Base-by-base conservation (phyloP, 92 coral and sea anemone genomes). In the Actinostola sp. region DNA sequence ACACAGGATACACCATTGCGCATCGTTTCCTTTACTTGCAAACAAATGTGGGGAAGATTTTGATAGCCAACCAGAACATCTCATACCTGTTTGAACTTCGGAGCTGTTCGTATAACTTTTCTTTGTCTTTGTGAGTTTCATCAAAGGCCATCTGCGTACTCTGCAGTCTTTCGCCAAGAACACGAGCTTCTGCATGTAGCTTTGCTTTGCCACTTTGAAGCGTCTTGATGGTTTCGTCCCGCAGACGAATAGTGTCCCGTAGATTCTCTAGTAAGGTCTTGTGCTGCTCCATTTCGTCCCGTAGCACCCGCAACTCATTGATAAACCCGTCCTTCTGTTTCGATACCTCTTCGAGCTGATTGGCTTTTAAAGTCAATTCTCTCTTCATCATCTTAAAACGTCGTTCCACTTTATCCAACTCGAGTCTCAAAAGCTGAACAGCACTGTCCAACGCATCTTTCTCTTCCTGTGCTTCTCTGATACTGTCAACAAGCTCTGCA, bases 391-490 rank as follows among this genome's bases (percentile, higher is more conserved):
- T 62, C 72, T 91, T 91, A 48, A 89, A 87, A 26, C 97, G 86
- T 21, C 97, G 91, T 48, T 88, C 92, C 4, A 88, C 99, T 79
- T 92, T 95, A 10, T 89, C 97, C 26, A 95, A 63, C 33, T 95
- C 97, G 44, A 84, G 46, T 58, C 76, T 88, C 36, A 95, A 21
- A 24, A 82, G 78, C 49, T 83, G 89, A 49, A 91, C 91, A 6
- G 97, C 97, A 48, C 78, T 75, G 45, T 91, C 92, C 31, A 89
- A 80, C 0, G 92, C 90, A 35, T 41, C 75, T 55, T 82, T 82
- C 38, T 91, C 97, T 50, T 91, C 84, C 16, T 76, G 79, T 0
- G 90, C 92, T 38, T 75, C 81, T 28, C 65, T 71, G 31, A 91
- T 45, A 29, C 74, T 78, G 27, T 35, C 75, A 23, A 66, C 70